These are phyloP conservation scores for Artemia sinica DNA, from an alignment of 2,888 invertebrate species.

Conservation along the genomic window DNA sequence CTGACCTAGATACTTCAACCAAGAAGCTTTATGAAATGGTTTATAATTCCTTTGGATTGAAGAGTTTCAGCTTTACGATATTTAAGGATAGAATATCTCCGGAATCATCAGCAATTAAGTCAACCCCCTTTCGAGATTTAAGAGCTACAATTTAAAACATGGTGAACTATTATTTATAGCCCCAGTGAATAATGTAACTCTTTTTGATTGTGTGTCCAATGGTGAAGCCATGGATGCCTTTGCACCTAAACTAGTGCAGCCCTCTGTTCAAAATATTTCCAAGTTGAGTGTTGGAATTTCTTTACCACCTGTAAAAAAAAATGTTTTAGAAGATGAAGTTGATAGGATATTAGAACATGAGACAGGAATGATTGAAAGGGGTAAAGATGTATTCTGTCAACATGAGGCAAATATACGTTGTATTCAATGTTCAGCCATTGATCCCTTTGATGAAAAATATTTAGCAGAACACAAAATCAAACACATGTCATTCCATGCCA, in stretches of 20 bases:
- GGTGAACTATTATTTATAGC: slow-evolving; percentile 76
- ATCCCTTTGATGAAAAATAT: slow-evolving; percentile 88
- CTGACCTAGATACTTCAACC: too few species aligned
- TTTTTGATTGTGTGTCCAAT: not conserved
- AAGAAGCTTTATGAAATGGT: too few species aligned
- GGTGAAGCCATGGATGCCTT: slow-evolving; percentile 3
- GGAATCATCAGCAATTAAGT: slow-evolving; percentile 51
- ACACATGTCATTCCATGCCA: slow-evolving; percentile 93
- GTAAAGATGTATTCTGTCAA: slow-evolving; percentile 66
- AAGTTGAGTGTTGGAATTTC: slow-evolving; percentile 24
- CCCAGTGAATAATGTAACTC: slow-evolving; percentile 34
- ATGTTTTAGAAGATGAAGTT: slow-evolving; percentile 63
- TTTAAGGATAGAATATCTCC: slow-evolving; percentile 49
- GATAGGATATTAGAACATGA: slow-evolving; percentile 58
- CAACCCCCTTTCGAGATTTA: slow-evolving; percentile 50
- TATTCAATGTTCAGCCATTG: slow-evolving; percentile 86
- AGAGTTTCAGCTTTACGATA: slow-evolving; percentile 53
- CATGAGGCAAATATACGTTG: slow-evolving; percentile 86
- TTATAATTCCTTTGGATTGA: slow-evolving; percentile 49
- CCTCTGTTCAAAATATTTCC: slow-evolving; percentile 25
- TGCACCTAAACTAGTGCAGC: slow-evolving; percentile 14
- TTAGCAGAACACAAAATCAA: slow-evolving; percentile 88
- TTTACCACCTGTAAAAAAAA: slow-evolving; percentile 24
- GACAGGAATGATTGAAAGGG: slow-evolving; percentile 70
- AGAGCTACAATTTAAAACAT: slow-evolving; percentile 51